Conservation (phyloP, 2,797 vertebrate species). For the Valencia hispanica region DNA sequence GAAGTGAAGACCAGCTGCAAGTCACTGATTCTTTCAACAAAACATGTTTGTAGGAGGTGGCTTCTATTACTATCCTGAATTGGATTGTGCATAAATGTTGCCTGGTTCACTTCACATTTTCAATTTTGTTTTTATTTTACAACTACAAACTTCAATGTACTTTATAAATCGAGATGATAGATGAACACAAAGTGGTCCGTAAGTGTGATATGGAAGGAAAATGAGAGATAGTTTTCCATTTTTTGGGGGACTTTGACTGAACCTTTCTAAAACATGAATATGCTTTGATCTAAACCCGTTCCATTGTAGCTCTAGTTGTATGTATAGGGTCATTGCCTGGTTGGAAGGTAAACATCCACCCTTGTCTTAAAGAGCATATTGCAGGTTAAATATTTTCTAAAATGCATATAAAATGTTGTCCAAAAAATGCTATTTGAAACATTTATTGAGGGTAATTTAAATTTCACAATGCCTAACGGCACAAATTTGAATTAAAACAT, state of each 20-base stretch:
- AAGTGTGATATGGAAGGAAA: background rate
- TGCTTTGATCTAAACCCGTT: background rate
- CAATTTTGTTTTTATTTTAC: background rate
- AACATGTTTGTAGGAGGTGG: background rate
- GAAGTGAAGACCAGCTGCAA: too few relatives aligned
- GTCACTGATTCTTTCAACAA: too few relatives aligned
- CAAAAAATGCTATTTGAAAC: too few relatives aligned
- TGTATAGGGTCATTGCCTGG: background rate
- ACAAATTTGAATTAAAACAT: too few relatives aligned
- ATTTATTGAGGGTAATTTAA: too few relatives aligned
- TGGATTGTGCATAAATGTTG: background rate
- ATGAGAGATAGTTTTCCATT: background rate
- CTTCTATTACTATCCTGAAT: background rate
- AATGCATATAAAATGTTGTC: too few relatives aligned
- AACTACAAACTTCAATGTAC: background rate
- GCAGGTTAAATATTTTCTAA: too few relatives aligned
- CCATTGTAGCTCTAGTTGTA: background rate
- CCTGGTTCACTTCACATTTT: background rate
- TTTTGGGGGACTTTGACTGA: background rate
- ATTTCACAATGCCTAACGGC: too few relatives aligned
- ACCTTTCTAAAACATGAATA: background rate
- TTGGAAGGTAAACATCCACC: background rate
- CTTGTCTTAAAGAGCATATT: background rate
- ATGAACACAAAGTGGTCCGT: background rate
- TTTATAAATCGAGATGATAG: background rate